These are phyloP conservation scores for Leucania comma DNA, from an alignment of 2,888 invertebrate genomes.

Conservation along the genomic window DNA sequence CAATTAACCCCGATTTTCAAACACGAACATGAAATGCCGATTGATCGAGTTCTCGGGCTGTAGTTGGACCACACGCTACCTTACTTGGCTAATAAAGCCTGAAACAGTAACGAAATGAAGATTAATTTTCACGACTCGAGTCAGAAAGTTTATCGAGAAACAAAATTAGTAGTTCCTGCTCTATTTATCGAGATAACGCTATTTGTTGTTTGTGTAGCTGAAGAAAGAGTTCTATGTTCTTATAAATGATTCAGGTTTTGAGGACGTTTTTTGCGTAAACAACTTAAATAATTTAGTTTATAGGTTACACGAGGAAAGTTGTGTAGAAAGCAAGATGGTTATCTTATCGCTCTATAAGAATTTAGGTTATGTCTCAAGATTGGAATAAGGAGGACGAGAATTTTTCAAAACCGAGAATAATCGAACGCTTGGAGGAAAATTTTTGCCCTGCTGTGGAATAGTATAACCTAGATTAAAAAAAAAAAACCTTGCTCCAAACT, in stretches of 20 bases:
- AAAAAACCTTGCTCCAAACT: too few relatives aligned
- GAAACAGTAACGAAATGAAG: conserved; percentile 62
- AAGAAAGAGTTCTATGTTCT: neutral
- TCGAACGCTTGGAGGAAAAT: too few relatives aligned
- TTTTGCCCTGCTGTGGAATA: too few relatives aligned
- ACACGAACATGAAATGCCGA: conserved; percentile 66
- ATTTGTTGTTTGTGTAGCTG: conserved; percentile 5
- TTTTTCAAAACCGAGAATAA: too few relatives aligned
- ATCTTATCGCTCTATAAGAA: too few relatives aligned
- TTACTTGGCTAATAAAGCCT: conserved; percentile 64
- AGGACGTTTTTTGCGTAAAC: neutral
- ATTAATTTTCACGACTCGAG: conserved; percentile 60
- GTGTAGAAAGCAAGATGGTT: too few relatives aligned
- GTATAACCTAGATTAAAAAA: too few relatives aligned
- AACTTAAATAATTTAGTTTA: too few relatives aligned
- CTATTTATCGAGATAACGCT: conserved; percentile 17
- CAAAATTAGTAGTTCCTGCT: conserved; percentile 22
- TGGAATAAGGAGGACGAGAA: too few relatives aligned
- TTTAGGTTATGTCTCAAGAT: too few relatives aligned
- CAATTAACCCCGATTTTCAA: conserved; percentile 74
- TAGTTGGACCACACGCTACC: conserved; percentile 62
- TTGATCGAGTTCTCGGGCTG: conserved; percentile 61
- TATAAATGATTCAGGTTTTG: neutral
- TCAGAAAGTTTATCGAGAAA: conserved; percentile 46
- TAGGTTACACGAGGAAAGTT: too few relatives aligned